Conservation (phyloP, 2,888 invertebrate species). For the Plagodis dolabraria region DNA sequence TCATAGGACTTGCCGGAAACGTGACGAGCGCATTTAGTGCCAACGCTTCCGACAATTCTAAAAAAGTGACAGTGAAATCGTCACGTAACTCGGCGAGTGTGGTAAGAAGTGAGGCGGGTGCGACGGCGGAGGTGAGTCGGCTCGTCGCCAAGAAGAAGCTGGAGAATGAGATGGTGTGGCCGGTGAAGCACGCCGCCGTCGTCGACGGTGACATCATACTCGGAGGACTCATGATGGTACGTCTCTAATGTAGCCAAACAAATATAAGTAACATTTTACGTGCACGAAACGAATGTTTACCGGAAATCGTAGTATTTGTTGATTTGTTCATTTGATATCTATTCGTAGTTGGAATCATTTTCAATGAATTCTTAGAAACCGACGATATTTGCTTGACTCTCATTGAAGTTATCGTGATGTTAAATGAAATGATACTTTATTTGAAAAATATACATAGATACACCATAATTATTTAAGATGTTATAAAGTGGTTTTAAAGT, state of each 20-base stretch:
- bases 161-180: slow-evolving; percentile 83
- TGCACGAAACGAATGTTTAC: no score
- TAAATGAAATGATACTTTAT: no score
- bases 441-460: no score
- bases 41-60: background rate
- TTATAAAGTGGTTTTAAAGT: no score
- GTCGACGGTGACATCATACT: slow-evolving; percentile 93
- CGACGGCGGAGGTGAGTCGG: slow-evolving; percentile 22
- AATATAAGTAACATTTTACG: no score
- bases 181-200: slow-evolving; percentile 91
- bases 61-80: background rate
- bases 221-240: slow-evolving; percentile 95
- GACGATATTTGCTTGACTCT: no score
- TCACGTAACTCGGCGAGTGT: background rate
- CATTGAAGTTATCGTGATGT: no score
- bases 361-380: no score
- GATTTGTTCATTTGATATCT: no score
- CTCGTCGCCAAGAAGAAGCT: slow-evolving; percentile 34
- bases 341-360: no score
- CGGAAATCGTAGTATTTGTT: no score
- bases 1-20: background rate
- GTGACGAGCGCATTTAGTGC: background rate
- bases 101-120: background rate
- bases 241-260: background rate
- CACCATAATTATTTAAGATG: no score